Percentiles rank a stretch among this genome's conserved stretches.
These are phyloP conservation scores for Neoniphon sammara DNA, from an alignment of 2,797 vertebrate species.

Conservation along the genomic window DNA sequence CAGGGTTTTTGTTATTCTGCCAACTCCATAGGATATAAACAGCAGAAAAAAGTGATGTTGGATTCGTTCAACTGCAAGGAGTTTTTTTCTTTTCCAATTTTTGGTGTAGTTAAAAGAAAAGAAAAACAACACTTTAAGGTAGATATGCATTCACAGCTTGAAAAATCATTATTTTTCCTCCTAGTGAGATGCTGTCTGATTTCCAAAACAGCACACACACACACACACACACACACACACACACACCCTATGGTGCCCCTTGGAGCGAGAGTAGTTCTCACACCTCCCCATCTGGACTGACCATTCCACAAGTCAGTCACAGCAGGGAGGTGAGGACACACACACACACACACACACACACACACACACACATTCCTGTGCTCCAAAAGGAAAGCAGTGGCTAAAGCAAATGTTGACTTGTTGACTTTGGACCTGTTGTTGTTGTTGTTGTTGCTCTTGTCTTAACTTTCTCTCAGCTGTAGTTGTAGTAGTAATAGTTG, in stretches of 20 bases:
- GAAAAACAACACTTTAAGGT: not conserved
- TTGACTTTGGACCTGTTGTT: slow-evolving; percentile 61
- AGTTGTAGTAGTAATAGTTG: slow-evolving; percentile 40
- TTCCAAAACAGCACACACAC: slow-evolving; percentile 22
- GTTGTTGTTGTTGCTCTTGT: slow-evolving; percentile 68
- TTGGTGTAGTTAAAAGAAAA: not conserved
- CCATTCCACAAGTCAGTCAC: slow-evolving; percentile 73
- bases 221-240: slow-evolving; percentile 24
- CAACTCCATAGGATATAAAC: slow-evolving; percentile 1
- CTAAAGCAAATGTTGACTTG: slow-evolving; percentile 71
- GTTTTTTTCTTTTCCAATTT: not conserved
- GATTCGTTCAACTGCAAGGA: too few species aligned
- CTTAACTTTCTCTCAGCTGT: slow-evolving; percentile 48
- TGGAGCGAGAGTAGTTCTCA: slow-evolving; percentile 63
- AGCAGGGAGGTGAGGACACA: slow-evolving; percentile 54
- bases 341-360: slow-evolving; percentile 16
- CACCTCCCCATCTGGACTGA: slow-evolving; percentile 81
- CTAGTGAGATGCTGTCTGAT: slow-evolving; percentile 8
- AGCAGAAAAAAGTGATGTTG: not conserved
- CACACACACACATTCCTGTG: slow-evolving; percentile 18
- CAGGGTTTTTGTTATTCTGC: not conserved
- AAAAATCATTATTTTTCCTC: slow-evolving; percentile 7
- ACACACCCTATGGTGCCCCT: not conserved
- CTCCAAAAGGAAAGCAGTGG: slow-evolving; percentile 45
- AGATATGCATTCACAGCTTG: slow-evolving; percentile 7